These are phyloP conservation scores for Epizoanthus ramosus DNA, from an alignment of 92 coral and sea anemone species.

Conservation along the genomic window DNA sequence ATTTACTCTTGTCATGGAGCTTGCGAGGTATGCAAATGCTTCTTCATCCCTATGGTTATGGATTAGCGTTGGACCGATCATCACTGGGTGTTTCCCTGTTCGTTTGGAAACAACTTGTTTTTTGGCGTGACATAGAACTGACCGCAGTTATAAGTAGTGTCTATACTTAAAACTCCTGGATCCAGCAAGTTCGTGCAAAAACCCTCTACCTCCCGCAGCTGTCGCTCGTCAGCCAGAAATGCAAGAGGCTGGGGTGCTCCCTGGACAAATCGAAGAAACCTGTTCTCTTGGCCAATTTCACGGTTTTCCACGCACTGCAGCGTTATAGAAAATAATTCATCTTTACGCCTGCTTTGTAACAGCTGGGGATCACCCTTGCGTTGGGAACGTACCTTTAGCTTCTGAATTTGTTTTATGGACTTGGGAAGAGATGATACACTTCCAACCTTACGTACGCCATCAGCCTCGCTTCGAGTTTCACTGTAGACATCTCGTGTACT, in stretches of 20 bases:
- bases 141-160: conserved; percentile 62
- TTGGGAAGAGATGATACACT: conserved; percentile 7
- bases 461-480: conserved; percentile 31
- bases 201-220: conserved; percentile 24
- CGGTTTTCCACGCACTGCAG: too few species aligned
- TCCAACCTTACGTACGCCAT: not conserved
- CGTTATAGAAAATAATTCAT: too few species aligned
- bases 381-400: conserved; percentile 29
- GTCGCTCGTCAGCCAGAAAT: conserved; percentile 27
- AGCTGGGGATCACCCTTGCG: too few species aligned
- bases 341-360: too few species aligned
- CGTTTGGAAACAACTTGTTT: conserved; percentile 27
- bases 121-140: conserved; percentile 48
- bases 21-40: conserved; percentile 47
- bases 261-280: too few species aligned
- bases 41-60: conserved; percentile 50
- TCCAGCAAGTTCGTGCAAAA: conserved; percentile 24
- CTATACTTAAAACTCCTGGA: conserved; percentile 47
- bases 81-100: conserved; percentile 48
- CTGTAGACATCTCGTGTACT: conserved; percentile 41
- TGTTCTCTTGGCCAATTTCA: too few species aligned
- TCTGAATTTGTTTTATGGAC: conserved; percentile 38
- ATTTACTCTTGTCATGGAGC: conserved; percentile 40
- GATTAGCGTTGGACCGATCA: conserved; percentile 53
- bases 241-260: too few species aligned